Evolutionary conservation across 1,140 invertebrate species (phyloP).

Genomic region (Dermatophagoides farinae): DNA sequence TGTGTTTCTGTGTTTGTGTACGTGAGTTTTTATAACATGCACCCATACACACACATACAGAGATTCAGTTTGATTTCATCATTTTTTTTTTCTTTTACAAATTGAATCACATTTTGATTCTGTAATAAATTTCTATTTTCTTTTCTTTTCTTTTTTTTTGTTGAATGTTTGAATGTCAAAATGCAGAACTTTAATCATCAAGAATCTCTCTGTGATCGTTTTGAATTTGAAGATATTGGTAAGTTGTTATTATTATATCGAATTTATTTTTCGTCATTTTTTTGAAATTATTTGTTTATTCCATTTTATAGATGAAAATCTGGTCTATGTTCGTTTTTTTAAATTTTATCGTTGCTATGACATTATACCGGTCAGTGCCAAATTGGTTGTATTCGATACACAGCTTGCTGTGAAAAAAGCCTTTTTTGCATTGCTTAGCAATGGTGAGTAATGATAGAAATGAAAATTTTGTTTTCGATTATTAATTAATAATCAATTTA

Average conservation of each 20-base stretch:
- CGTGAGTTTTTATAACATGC: too few relatives aligned
- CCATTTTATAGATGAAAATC: slow-evolving; percentile 63
- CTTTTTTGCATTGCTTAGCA: slow-evolving; percentile 94
- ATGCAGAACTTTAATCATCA: slow-evolving; percentile 4
- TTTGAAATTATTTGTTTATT: slow-evolving; percentile 6
- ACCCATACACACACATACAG: not conserved
- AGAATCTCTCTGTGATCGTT: slow-evolving; percentile 18
- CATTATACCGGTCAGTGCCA: slow-evolving; percentile 93
- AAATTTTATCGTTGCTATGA: slow-evolving; percentile 67
- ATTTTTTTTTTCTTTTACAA: slow-evolving; percentile 5
- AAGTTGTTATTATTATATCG: slow-evolving; percentile 14
- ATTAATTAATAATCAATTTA: slow-evolving; percentile 9
- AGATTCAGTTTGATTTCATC: not conserved
- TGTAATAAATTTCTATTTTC: not conserved
- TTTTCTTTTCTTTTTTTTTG: not conserved
- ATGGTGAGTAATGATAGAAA: slow-evolving; percentile 42
- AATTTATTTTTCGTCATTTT: slow-evolving; percentile 8
- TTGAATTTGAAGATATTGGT: slow-evolving; percentile 29
- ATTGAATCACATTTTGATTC: not conserved
- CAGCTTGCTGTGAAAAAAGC: slow-evolving; percentile 77
- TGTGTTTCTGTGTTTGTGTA: too few relatives aligned
- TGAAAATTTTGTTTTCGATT: not conserved
- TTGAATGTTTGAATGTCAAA: not conserved
- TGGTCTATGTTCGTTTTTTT: slow-evolving; percentile 96
- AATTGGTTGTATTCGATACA: slow-evolving; percentile 98